Evolutionary conservation across 2,888 invertebrate species (phyloP), one percentile per base, ranked within the genome.

Genomic region (Caenorhabditis japonica): DNA sequence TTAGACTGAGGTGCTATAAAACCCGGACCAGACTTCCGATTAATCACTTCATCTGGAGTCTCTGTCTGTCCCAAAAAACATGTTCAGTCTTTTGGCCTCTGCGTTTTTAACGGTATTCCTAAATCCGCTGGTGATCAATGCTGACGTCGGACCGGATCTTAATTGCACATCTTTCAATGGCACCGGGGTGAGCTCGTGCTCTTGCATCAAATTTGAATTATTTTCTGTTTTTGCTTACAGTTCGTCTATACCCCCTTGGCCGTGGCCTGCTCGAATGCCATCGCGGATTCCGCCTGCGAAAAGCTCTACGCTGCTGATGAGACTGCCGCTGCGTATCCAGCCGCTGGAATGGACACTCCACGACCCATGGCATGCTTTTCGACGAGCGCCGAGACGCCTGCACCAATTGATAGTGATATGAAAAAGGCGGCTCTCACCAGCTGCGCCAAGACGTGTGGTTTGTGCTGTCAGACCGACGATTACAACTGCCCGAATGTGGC

Each of bases 361-460:
- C 33, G 62, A 38, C 52, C 62, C 7, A 15, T 53, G 25, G 39
- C 44, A 5, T 62, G 62, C 19, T 62, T 51, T 13, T 27, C 62
- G 1, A 46, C 62, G 7, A 46, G 44, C 21, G 46, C 53, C 3
- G 53, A 49, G 12, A 53, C 53, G 2, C 62, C 62, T n/a, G 62
- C 62, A 4, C 27, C 44, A 0, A 38, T 62, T 7, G 62, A 43
- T 10, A 25, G 44, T 15, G 62, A 62, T n/a, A 36, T 62, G 44
- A 62, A 62, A 44, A 52, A 34, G 34, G 62, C 44, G 3, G 62
- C 62, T 5, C 21, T 53, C 25, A 41, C 33, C 10, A 62, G 44
- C n/a, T 76, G 76, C 33, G 59, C 76, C 33, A 76, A 73, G 33
- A 51, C 70, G n/a, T 76, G 76, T 58, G 76, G 73, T 51, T 71